phyloP scores from a whole-genome alignment of 2,888 invertebrate genomes.

The Callimorpha dominula region DNA sequence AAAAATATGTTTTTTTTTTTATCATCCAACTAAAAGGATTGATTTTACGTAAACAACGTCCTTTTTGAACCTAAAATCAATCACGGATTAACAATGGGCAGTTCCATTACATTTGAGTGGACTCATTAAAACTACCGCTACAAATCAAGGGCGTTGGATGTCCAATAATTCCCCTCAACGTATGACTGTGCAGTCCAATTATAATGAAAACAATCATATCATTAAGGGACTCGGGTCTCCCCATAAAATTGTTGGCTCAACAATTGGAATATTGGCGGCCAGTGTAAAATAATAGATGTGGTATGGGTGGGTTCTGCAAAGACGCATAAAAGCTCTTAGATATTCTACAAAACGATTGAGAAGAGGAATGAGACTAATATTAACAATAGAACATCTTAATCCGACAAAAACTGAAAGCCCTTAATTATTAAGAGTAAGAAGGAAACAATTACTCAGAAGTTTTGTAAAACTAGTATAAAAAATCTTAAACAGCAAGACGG shows the following conservation, averaged over 20 bases:
- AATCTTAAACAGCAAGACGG: too few species aligned
- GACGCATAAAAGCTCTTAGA: background rate
- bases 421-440: background rate
- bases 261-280: conserved; percentile 61
- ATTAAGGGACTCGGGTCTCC: conserved; percentile 67
- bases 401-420: background rate
- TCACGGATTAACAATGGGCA: conserved; percentile 56
- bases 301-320: conserved; percentile 25
- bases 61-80: conserved; percentile 41
- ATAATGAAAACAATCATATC: conserved; percentile 83
- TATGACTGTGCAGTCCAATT: conserved; percentile 79
- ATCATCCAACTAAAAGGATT: background rate
- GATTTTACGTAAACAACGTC: conserved; percentile 27
- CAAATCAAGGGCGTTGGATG: conserved; percentile 64
- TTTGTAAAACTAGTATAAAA: background rate
- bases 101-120: conserved; percentile 47
- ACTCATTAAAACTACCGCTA: conserved; percentile 71
- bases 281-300: conserved; percentile 52
- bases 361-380: too few species aligned
- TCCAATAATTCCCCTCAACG: conserved; percentile 72
- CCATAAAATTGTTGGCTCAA: conserved; percentile 70
- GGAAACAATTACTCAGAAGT: too few species aligned
- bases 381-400: too few species aligned
- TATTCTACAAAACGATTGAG: background rate
- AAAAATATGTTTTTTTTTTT: background rate